Evolutionary conservation across 1,140 invertebrate genomes (phyloP).

Genomic region (Mesaphorura yosii): DNA sequence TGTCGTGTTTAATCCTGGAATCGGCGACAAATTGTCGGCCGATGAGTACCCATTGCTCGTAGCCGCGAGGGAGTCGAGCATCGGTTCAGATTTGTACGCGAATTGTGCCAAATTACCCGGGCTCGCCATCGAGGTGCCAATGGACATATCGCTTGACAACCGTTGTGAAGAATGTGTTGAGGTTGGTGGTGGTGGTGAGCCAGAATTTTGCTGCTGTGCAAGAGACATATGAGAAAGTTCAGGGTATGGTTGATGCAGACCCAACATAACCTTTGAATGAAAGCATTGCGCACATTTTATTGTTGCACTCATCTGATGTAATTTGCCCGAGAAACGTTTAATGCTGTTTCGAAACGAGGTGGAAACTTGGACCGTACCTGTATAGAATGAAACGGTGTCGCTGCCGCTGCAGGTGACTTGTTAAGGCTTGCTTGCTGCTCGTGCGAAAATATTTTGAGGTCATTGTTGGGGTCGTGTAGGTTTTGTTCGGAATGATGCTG

Average conservation of each 20-base stretch:
- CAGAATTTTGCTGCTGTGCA: background rate
- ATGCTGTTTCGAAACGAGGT: background rate
- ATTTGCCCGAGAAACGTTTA: background rate
- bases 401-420: background rate
- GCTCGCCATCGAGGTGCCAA: too few relatives aligned
- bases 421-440: background rate
- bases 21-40: background rate
- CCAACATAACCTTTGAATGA: conserved; percentile 24
- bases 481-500: too few relatives aligned
- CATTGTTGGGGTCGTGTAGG: background rate
- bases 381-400: conserved; percentile 27
- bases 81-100: conserved; percentile 22
- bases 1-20: background rate
- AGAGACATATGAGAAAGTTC: conserved; percentile 25
- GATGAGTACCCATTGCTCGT: conserved; percentile 10
- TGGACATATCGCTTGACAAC: too few relatives aligned
- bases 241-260: conserved; percentile 24
- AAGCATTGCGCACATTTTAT: background rate
- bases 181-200: background rate
- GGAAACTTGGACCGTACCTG: conserved; percentile 16
- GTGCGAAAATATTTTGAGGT: conserved; percentile 11
- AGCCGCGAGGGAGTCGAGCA: background rate
- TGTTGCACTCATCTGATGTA: background rate
- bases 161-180: conserved; percentile 18
- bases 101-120: conserved; percentile 25